These are phyloP conservation scores for Semotilus atromaculatus DNA, from an alignment of 2,797 vertebrate species.

Conservation along the genomic window DNA sequence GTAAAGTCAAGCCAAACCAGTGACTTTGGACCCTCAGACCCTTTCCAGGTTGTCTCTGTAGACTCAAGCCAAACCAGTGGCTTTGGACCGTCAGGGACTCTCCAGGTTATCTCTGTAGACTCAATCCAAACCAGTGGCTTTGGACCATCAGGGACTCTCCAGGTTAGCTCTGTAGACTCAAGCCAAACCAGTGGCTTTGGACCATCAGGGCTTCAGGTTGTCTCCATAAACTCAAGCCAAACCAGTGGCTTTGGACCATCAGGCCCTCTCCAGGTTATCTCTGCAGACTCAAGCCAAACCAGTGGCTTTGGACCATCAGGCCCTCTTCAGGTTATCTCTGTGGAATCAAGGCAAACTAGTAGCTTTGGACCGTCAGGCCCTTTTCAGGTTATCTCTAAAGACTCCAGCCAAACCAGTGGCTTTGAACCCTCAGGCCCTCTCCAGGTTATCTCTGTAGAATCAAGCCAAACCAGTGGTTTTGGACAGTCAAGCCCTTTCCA, in stretches of 20 bases:
- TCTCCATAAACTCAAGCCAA: background rate
- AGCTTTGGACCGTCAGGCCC: background rate
- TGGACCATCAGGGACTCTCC: background rate
- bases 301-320: background rate
- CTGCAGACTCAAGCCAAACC: accelerated
- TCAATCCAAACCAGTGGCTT: background rate
- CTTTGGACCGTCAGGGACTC: background rate
- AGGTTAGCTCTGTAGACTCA: background rate
- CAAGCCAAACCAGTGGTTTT: background rate
- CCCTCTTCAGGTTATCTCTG: background rate
- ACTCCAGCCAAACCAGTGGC: background rate
- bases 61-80: background rate
- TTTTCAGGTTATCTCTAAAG: background rate
- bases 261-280: accelerated
- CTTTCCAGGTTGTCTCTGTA: background rate
- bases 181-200: background rate
- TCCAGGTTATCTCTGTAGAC: background rate
- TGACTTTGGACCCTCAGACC: background rate
- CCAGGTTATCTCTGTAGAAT: background rate
- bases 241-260: background rate
- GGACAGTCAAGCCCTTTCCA: background rate
- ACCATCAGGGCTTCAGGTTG: background rate
- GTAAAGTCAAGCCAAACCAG: background rate
- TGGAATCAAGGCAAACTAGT: background rate
- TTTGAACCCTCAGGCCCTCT: background rate